Conservation (phyloP, 1,140 invertebrate genomes). For the Drosophila ficusphila region DNA sequence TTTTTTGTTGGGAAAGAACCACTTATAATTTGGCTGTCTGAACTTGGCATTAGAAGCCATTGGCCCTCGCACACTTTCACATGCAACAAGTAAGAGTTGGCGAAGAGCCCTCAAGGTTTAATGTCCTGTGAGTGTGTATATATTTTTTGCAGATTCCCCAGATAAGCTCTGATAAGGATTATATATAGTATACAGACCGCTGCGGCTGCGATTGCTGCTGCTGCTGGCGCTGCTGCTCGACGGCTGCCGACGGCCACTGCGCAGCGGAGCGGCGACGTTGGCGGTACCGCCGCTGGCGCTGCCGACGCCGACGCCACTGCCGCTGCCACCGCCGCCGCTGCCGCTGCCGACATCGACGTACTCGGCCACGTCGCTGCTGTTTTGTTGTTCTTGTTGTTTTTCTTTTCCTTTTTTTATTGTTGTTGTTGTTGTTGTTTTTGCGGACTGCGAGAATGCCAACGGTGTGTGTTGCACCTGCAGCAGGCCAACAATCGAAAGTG, state of each 20-base stretch:
- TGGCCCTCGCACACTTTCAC: background rate
- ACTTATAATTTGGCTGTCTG: conserved; percentile 2
- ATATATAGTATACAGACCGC: conserved; percentile 49
- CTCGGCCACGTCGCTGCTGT: conserved; percentile 47
- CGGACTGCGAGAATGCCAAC: background rate
- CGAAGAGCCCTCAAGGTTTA: background rate
- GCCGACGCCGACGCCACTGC: conserved; percentile 41
- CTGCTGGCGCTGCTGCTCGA: conserved; percentile 70
- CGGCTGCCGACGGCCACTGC: conserved; percentile 42
- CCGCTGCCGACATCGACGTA: conserved; percentile 48
- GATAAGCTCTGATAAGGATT: no score
- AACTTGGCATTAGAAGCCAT: background rate
- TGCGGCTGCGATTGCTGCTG: conserved; percentile 72
- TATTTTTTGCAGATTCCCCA: no score
- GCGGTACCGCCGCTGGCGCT: conserved; percentile 41
- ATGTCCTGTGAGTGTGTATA: background rate
- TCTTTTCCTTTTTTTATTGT: no score
- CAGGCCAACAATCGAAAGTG: conserved; percentile 1
- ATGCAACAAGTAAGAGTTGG: conserved; percentile 16
- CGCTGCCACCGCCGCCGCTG: conserved; percentile 37
- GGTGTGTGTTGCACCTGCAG: conserved; percentile 12
- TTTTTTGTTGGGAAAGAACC: no score
- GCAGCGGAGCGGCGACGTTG: conserved; percentile 30
- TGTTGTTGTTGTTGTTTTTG: conserved; percentile 9
- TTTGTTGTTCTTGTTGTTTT: conserved; percentile 3